Evolutionary conservation across 2,888 invertebrate species (phyloP), one percentile per base, ranked within the genome.

Genomic region (Aphodius sticticus): DNA sequence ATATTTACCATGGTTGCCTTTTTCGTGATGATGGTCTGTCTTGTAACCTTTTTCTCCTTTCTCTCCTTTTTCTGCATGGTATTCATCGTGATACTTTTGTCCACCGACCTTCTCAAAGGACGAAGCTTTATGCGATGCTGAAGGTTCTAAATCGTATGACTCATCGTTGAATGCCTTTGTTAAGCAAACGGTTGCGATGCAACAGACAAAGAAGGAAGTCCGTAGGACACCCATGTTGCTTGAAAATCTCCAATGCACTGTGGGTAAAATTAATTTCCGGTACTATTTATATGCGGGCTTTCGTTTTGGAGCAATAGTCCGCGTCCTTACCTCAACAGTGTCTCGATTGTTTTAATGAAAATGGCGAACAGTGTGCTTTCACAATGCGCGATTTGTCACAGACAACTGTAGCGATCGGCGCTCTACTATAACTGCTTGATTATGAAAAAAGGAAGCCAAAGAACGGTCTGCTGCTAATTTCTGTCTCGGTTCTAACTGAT

Each of bases 31-130:
- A 86, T 95, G 94, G 83, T 93, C 92, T 35, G 92, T 92, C 85
- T 95, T 94, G 89, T 95, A 94, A 0, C 96, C 96, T 85, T 96
- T 95, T 81, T 95, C 94, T 0, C 94, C 94, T 86, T 96, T 95
- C 82, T 94, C 93, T 0, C 94, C 95, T 86, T 95, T 92, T 69
- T 93, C 92, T 80, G 92, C 91, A 86, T 94, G 93, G 85, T 94
- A 94, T 79, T 94, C 92, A 1, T 91, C 91, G 83, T 94, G 93
- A 85, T 94, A 93, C 80, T 93, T 92, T 83, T 93, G 91, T 0
- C 95, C 95, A n/a, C 94, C 94, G 15, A 93, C 94, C 78, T 91
- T 90, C 86, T 93, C 93, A 35, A 36, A 74, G 37, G 74, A 35
- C 2, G 74, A 35, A 7, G 26, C 7, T 4, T 35, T 26, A 35